Evolutionary conservation across 2,113 vertebrate genomes (phyloP).

Genomic region (Picathartes gymnocephalus): DNA sequence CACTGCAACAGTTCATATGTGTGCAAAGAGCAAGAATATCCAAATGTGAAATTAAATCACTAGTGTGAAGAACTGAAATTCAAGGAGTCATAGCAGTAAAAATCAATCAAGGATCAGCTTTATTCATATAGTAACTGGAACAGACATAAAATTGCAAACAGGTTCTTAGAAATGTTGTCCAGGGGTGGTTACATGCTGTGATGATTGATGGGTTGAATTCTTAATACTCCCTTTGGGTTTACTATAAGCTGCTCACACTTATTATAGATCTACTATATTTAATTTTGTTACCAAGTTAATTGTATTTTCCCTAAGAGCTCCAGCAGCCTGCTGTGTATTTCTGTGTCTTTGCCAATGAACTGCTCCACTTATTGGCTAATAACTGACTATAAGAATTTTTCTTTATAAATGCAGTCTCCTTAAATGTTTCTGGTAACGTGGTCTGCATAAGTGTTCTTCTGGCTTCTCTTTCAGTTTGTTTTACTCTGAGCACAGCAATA

Average conservation of each 20-base stretch:
- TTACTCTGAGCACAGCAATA: not conserved
- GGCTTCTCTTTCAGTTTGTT: not conserved
- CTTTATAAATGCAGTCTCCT: conserved; percentile 1
- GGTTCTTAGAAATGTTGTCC: not conserved
- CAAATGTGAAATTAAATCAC: not conserved
- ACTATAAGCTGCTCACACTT: conserved; percentile 44
- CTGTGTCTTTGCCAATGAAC: conserved; percentile 42
- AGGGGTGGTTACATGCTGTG: conserved; percentile 1
- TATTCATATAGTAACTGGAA: not conserved
- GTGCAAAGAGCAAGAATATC: not conserved
- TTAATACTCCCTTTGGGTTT: conserved; percentile 43
- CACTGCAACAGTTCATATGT: not conserved
- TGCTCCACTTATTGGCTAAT: conserved; percentile 41
- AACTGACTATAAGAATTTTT: conserved; percentile 44
- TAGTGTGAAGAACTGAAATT: not conserved
- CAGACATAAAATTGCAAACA: not conserved
- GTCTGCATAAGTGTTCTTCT: not conserved
- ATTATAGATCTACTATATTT: conserved; percentile 46
- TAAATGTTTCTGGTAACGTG: not conserved
- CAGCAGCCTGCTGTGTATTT: conserved; percentile 34
- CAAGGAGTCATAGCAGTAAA: not conserved
- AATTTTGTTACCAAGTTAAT: conserved; percentile 57
- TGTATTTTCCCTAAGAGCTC: conserved; percentile 54
- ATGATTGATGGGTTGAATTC: conserved; percentile 48
- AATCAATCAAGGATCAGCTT: not conserved